Evolutionary conservation across 1,140 invertebrate species (phyloP), one percentile per base, ranked within the genome.

Genomic region (Drosophila kanapiae): DNA sequence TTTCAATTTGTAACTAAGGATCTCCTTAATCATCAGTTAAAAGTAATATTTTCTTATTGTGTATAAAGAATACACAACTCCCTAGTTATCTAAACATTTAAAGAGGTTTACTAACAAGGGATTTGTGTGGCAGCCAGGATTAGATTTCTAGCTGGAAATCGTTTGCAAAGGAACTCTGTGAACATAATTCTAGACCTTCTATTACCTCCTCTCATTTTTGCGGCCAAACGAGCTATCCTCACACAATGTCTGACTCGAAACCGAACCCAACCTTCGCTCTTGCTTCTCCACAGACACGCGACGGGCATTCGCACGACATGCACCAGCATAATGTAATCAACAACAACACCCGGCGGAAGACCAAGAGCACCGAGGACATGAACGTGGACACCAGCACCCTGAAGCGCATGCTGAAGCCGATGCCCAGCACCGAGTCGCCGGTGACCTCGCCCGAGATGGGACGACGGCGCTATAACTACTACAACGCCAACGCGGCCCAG

Each of bases 391-490:
- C 97, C 75, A 97, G 97, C 92, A 98, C 97, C 2, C 94, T 99
- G 74, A 98, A 99, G 92, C 95, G 97, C 48, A 98, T 99, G 97
- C 94, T 99, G 71, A 98, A 98, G 84, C 98, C 98, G 27, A 97
- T 99, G 95, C 96, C 97, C 27, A 96, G 96, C 80, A 95, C 96
- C 61, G 97, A 97, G 83, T 97, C 96, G 91, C 97, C 97, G 5
- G 97, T 97, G 10, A 97, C 97, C 13, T 97, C 97, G 61, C 97
- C 97, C 9, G 97, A 98, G 94, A 97, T 97, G 95, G 96, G 96
- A 1, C 94, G 96, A 18, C 95, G 97, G 27, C 94, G 96, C 18
- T 95, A 95, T 81, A 94, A 94, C 59, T 94, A 92, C 57, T 93
- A 94, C 53, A 94, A 94, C 9, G 94, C 94, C 54, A 94, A 94